Base-by-base conservation (phyloP, 92 coral and sea anemone species). In the Scolanthus callimorphus region DNA sequence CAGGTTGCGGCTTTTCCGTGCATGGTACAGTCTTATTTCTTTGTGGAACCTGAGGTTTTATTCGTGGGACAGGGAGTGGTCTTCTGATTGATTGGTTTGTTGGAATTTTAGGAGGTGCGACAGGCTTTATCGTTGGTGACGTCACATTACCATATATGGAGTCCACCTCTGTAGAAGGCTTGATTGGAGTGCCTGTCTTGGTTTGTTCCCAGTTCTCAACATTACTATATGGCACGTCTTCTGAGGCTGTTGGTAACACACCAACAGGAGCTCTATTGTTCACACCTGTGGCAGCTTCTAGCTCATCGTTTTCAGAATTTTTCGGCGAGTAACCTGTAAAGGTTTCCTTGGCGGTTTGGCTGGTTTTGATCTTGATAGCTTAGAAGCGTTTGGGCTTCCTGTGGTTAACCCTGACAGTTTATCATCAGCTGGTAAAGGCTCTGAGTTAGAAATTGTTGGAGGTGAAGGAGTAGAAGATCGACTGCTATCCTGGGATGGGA, bases 271-370 rank as follows among this genome's bases (percentile, higher is more conserved):
- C 41, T 34, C 41, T 15, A 34, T 34, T 15, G 15, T 34, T 34
- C 41, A 6, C 15, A 15, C 41, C 41, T 15, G 6, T 15, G 15
- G 8, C 15, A 6, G 41, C 15, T 34, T 34, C 41, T 34, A 34
- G 6, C 15, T 34, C 41, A 6, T 34, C 41, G 15, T 6, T 34
- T 34, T 34, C 41, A 34, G 8, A 6, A 15, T 34, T 34, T 34
- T 15, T 15, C 15, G 41, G 15, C 41, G 6, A 6, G 6, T 15
- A 6, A 6, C 15, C 41, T 34, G 8, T 6, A 34, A 6, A 15
- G 6, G 41, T 15, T 34, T 34, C 41, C 78, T 52, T 1, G 78
- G 78, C 4, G 78, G 78, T 29, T 71, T 71, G 0, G 27, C 55
- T 37, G 78, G 78, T 0, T 25, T 52, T 45, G 3, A 21, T 50